Percentiles rank a stretch among this genome's conserved stretches.
These are phyloP conservation scores for Hyperoplus lanceolatus DNA, from an alignment of 2,797 vertebrate species.

Conservation along the genomic window DNA sequence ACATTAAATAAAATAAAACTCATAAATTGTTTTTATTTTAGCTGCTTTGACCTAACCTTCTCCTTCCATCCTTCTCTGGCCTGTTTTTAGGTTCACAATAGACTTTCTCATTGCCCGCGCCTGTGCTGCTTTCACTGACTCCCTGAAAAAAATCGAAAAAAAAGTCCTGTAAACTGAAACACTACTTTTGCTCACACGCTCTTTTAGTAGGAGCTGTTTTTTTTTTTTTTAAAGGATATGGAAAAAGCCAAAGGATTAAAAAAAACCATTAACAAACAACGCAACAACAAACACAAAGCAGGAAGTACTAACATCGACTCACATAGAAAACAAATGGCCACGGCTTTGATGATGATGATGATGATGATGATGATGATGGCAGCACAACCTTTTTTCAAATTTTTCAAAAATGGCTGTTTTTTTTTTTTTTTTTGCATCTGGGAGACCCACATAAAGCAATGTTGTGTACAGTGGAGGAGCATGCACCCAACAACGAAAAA, in stretches of 20 bases:
- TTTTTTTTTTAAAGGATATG: constrained; percentile 82
- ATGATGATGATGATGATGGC: too few relatives aligned
- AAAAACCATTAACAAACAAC: constrained; percentile 90
- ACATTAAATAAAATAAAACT: not conserved
- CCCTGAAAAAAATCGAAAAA: constrained; percentile 82
- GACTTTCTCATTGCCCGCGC: constrained; percentile 90
- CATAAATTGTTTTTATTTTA: constrained; percentile 1
- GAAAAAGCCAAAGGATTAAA: constrained; percentile 80
- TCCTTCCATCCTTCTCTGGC: constrained; percentile 92
- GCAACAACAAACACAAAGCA: constrained; percentile 77
- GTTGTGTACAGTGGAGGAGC: constrained; percentile 82
- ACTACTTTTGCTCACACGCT: constrained; percentile 89
- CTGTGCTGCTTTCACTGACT: constrained; percentile 98
- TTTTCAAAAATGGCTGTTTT: too few relatives aligned
- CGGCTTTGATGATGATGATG: constrained; percentile 13
- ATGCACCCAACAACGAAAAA: constrained; percentile 77
- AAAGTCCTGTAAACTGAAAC: constrained; percentile 93
- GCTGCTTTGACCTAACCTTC: constrained; percentile 75
- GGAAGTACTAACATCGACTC: constrained; percentile 92
- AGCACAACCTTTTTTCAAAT: too few relatives aligned
- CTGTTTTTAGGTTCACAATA: constrained; percentile 97
- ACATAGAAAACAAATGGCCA: constrained; percentile 84
- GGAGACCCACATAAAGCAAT: constrained; percentile 77
- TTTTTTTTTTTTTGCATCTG: constrained; percentile 85
- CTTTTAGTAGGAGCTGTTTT: constrained; percentile 83